Evolutionary conservation across 23 tunicate species (phyloP).

Genomic region (Halocynthia aurantium): DNA sequence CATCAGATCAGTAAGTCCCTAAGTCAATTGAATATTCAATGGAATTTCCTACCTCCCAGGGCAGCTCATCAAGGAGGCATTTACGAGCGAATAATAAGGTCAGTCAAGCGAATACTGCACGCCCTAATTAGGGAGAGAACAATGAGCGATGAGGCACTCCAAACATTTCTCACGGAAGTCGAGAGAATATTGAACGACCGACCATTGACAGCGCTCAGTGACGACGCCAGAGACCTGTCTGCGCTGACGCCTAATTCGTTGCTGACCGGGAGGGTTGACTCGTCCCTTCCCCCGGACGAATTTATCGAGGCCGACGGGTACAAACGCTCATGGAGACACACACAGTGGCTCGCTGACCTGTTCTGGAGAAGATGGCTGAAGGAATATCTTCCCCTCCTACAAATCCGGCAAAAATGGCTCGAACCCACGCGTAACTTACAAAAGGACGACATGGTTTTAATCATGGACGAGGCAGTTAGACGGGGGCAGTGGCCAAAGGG

Average conservation of each 20-base stretch:
- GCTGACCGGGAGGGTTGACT: conserved; percentile 9
- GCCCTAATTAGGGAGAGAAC: conserved; percentile 10
- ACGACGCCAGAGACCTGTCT: conserved; percentile 27
- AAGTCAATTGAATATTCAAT: too few species aligned
- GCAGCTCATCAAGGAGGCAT: not conserved
- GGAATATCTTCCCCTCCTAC: conserved; percentile 25
- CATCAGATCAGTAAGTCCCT: not conserved
- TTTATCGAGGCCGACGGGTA: conserved; percentile 30
- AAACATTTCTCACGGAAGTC: conserved; percentile 20
- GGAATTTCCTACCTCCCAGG: too few species aligned
- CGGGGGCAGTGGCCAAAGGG: conserved; percentile 45
- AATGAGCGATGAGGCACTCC: conserved; percentile 8
- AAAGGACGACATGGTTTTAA: conserved; percentile 19
- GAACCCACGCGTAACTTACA: conserved; percentile 13
- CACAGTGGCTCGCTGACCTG: conserved; percentile 1
- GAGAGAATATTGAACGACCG: conserved; percentile 33
- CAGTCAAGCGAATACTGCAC: conserved; percentile 6
- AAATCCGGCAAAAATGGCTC: conserved; percentile 39
- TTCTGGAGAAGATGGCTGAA: conserved; percentile 28
- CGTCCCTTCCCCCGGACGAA: conserved; percentile 24
- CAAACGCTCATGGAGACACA: conserved; percentile 6
- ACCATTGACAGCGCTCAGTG: conserved; percentile 27
- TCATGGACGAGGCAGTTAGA: conserved; percentile 8
- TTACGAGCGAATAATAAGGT: conserved; percentile 12
- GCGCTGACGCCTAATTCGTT: conserved; percentile 30